phyloP scores from a whole-genome alignment of 2,888 invertebrate genomes.

The Litoditis marina region DNA sequence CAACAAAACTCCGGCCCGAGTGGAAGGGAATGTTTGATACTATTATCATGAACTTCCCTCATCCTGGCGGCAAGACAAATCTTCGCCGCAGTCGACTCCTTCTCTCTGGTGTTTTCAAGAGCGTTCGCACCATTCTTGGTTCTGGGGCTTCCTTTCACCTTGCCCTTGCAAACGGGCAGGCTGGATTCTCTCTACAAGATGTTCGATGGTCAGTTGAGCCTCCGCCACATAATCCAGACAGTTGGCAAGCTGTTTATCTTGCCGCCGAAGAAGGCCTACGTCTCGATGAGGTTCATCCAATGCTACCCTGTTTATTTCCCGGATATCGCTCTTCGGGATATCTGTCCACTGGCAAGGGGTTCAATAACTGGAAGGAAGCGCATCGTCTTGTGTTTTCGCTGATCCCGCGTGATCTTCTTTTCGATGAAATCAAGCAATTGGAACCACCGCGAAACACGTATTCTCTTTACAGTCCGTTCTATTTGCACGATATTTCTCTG shows the following conservation, averaged over 20 bases:
- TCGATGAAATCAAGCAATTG: too few relatives aligned
- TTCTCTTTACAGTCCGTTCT: constrained; percentile 38
- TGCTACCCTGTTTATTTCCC: constrained; percentile 27
- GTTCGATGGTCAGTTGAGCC: constrained; percentile 2
- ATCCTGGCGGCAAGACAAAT: constrained; percentile 70
- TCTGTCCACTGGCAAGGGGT: constrained; percentile 42
- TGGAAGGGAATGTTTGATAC: constrained; percentile 62
- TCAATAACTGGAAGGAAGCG: constrained; percentile 38
- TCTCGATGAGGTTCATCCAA: constrained; percentile 19
- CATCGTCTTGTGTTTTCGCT: background rate
- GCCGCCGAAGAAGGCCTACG: constrained; percentile 43
- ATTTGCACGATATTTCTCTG: constrained; percentile 49
- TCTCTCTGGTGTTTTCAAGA: constrained; percentile 60
- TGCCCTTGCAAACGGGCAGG: constrained; percentile 46
- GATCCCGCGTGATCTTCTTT: background rate
- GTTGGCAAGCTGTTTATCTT: constrained; percentile 52
- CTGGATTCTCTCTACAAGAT: constrained; percentile 33
- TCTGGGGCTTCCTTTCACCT: constrained; percentile 34
- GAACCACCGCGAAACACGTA: too few relatives aligned
- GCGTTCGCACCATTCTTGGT: constrained; percentile 24
- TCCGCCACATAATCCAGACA: constrained; percentile 47
- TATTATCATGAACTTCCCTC: constrained; percentile 71
- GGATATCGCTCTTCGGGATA: constrained; percentile 53
- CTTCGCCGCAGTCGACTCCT: constrained; percentile 68
- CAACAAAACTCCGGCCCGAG: constrained; percentile 24